These are phyloP conservation scores for Eurystomus gularis DNA, from an alignment of 2,113 vertebrate genomes.

Conservation along the genomic window DNA sequence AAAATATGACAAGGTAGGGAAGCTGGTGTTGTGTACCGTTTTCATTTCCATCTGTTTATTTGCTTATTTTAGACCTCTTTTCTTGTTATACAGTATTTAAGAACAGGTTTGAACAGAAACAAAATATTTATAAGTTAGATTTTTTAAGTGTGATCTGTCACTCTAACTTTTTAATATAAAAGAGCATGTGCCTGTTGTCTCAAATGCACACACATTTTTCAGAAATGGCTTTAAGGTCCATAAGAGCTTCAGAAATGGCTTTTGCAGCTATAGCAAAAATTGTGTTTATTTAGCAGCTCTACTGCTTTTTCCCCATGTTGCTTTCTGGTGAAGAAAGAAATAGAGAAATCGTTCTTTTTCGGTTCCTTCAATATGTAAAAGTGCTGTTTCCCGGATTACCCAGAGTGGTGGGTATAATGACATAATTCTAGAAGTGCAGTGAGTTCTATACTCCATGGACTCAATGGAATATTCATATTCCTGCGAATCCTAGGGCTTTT, in stretches of 20 bases:
- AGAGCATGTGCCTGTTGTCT: accelerated
- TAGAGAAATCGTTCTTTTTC: not conserved
- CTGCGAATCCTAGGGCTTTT: not conserved
- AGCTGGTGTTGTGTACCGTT: not conserved
- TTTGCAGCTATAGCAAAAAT: not conserved
- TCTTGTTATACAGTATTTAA: not conserved
- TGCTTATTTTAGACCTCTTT: not conserved
- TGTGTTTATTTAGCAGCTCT: not conserved
- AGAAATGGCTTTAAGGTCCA: not conserved
- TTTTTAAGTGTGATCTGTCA: not conserved
- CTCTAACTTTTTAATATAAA: accelerated
- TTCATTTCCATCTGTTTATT: not conserved
- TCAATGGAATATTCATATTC: not conserved
- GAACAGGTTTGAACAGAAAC: not conserved
- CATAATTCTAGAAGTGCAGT: accelerated
- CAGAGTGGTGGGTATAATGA: not conserved
- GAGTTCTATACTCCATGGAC: not conserved
- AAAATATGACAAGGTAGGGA: accelerated
- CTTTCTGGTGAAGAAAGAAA: not conserved
- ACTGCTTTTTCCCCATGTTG: accelerated
- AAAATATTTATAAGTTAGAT: not conserved
- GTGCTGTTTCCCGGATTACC: not conserved
- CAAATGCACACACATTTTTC: not conserved
- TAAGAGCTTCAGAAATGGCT: not conserved
- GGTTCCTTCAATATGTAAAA: not conserved